Percentiles rank a stretch among this genome's conserved stretches.
These are phyloP conservation scores for Bombylius discolor DNA, from an alignment of 2,888 invertebrate species.

Conservation along the genomic window DNA sequence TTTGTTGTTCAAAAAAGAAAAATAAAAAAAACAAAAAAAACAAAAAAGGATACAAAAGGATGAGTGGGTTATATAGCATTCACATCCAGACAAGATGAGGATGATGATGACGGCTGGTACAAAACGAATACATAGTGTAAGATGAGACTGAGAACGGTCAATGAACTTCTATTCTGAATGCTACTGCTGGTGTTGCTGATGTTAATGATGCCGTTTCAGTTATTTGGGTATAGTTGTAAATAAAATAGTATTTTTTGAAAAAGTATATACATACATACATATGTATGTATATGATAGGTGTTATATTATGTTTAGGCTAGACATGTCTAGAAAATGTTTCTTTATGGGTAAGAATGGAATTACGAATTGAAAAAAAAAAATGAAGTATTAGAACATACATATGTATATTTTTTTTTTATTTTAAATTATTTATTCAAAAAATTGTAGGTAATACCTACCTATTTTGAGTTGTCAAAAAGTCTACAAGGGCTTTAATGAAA, in stretches of 20 bases:
- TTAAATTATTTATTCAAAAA: no score
- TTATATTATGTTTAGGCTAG: background rate
- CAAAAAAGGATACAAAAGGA: background rate
- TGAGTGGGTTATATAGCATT: background rate
- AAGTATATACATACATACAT: background rate
- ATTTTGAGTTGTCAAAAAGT: no score
- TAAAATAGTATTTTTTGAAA: slow-evolving; percentile 1
- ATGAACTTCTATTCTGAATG: background rate
- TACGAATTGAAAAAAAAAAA: no score
- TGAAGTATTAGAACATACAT: no score
- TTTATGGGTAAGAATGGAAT: no score
- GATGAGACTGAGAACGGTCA: background rate
- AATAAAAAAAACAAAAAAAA: no score
- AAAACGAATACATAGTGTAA: background rate
- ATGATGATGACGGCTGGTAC: background rate
- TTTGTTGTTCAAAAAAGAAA: no score
- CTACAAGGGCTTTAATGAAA: no score
- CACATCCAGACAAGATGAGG: background rate
- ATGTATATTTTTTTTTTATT: no score
- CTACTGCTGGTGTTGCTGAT: background rate
- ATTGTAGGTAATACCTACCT: no score
- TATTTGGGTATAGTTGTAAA: background rate
- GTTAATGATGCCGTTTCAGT: background rate
- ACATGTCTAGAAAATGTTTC: background rate
- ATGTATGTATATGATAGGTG: no score